These are phyloP conservation scores for Ivindomyrus marchei DNA, from an alignment of 2,113 vertebrate genomes.

Conservation along the genomic window DNA sequence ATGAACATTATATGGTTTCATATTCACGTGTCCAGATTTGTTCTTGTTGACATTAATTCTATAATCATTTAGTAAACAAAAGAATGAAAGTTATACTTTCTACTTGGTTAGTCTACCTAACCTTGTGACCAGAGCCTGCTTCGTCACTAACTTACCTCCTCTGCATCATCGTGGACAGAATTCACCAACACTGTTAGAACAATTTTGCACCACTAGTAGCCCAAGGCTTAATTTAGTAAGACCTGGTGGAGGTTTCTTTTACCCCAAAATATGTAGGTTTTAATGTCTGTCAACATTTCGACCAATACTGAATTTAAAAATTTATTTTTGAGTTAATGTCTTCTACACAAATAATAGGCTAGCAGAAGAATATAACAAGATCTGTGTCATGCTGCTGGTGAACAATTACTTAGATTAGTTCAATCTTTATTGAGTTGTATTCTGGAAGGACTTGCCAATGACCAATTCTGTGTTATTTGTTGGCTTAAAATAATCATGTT, in stretches of 20 bases:
- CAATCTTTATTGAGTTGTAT: background rate
- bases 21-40: background rate
- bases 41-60: background rate
- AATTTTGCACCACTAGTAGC: background rate
- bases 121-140: background rate
- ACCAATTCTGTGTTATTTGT: background rate
- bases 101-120: constrained; percentile 22
- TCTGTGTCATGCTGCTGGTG: background rate
- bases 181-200: background rate
- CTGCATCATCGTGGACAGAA: background rate
- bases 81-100: background rate
- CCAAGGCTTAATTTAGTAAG: background rate
- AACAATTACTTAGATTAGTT: background rate
- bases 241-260: background rate
- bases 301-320: background rate
- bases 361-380: background rate
- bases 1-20: background rate
- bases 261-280: background rate
- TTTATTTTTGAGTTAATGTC: background rate
- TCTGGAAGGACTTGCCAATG: background rate
- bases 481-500: background rate
- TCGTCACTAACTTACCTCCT: constrained; percentile 24
- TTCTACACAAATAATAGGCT: background rate
- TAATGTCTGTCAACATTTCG: background rate
- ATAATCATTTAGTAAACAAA: background rate